These are phyloP conservation scores for Drosophila leontia DNA, from an alignment of 1,140 invertebrate genomes.

Conservation along the genomic window DNA sequence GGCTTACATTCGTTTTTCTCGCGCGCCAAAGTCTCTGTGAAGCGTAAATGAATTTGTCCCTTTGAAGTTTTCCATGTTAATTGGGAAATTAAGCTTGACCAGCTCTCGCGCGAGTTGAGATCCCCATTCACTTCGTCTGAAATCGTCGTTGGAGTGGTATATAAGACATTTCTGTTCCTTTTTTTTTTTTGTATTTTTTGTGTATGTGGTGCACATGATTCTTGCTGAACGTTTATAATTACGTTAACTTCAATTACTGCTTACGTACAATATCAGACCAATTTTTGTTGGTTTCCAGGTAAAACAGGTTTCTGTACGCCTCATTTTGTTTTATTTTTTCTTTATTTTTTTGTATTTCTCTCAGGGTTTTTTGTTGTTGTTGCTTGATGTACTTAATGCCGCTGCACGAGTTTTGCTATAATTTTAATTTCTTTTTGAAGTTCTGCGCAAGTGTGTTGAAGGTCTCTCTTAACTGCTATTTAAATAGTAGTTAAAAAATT, in stretches of 20 bases:
- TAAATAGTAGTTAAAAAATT: slow-evolving; percentile 68
- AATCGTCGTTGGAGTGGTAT: slow-evolving; percentile 16
- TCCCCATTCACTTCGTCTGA: slow-evolving; percentile 20
- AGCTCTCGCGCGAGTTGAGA: slow-evolving; percentile 1
- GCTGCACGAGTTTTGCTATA: slow-evolving; percentile 68
- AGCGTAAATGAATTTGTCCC: slow-evolving; percentile 64
- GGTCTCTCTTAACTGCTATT: slow-evolving; percentile 45
- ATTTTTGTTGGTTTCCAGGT: slow-evolving; percentile 56
- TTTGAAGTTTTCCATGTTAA: slow-evolving; percentile 68
- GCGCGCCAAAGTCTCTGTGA: slow-evolving; percentile 36
- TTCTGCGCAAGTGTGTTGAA: slow-evolving; percentile 61
- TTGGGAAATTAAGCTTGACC: slow-evolving; percentile 67
- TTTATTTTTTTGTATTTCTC: slow-evolving; percentile 27
- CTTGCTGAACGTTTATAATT: slow-evolving; percentile 70
- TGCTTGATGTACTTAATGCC: slow-evolving; percentile 13
- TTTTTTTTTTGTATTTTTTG: background rate
- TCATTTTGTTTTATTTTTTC: slow-evolving; percentile 40
- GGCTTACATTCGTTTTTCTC: slow-evolving; percentile 39
- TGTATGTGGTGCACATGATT: slow-evolving; percentile 35
- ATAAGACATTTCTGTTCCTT: slow-evolving; percentile 29
- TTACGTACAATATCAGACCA: slow-evolving; percentile 74
- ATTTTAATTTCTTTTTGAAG: slow-evolving; percentile 79
- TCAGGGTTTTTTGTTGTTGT: slow-evolving; percentile 2
- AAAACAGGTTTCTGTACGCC: slow-evolving; percentile 56
- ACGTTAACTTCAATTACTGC: slow-evolving; percentile 79